A percentile compares a stretch with the other conserved stretches of the same genome.
phyloP scores from a whole-genome alignment of 2,888 invertebrate species.

The Cantharis flavilabris region DNA sequence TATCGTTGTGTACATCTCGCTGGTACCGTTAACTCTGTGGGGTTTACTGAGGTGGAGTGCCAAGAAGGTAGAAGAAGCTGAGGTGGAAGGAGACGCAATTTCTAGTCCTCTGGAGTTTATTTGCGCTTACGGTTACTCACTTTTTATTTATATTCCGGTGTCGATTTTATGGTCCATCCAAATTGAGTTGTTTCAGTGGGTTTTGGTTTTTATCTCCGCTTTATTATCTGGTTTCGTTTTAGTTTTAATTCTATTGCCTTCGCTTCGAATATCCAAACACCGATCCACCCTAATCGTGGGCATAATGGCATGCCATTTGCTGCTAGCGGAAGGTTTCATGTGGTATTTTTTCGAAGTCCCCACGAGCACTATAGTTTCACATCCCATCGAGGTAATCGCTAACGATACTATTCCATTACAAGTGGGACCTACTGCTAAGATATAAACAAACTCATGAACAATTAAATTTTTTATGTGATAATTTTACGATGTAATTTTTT shows the following conservation, averaged over 20 bases:
- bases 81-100: constrained; percentile 65
- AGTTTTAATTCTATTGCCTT: constrained; percentile 79
- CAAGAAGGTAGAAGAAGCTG: constrained; percentile 63
- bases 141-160: constrained; percentile 92
- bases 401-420: neutral
- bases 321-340: constrained; percentile 87
- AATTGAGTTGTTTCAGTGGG: constrained; percentile 82
- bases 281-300: constrained; percentile 66
- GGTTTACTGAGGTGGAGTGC: constrained; percentile 82
- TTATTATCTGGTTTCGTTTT: constrained; percentile 85
- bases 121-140: constrained; percentile 94
- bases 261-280: constrained; percentile 68
- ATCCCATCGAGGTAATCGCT: neutral
- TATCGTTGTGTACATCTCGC: constrained; percentile 86
- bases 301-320: constrained; percentile 77
- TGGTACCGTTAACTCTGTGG: constrained; percentile 85
- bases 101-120: constrained; percentile 83
- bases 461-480: neutral
- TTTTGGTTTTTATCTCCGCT: constrained; percentile 80
- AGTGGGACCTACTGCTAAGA: neutral
- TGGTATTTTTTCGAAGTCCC: constrained; percentile 77
- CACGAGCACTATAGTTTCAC: constrained; percentile 3
- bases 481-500: neutral
- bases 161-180: constrained; percentile 92
- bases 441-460: neutral